Evolutionary conservation across 2,888 invertebrate species (phyloP).

Genomic region (Lasioglossum leucozonium): DNA sequence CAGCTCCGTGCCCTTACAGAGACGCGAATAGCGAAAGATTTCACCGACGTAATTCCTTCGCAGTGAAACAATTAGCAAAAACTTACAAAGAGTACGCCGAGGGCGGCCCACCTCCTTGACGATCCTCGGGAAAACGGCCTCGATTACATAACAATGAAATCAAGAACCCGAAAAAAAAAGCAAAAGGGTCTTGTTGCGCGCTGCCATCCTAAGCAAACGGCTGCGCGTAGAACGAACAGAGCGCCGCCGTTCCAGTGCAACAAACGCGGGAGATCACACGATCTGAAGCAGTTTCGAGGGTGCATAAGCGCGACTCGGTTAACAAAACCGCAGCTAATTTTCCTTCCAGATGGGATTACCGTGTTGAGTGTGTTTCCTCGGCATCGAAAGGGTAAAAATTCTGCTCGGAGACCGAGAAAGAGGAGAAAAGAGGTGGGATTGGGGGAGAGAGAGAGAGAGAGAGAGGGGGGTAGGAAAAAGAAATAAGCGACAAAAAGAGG

Average conservation of each 20-base stretch:
- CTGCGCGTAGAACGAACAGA: background rate
- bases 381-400: constrained; percentile 3
- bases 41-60: background rate
- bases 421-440: too few species aligned
- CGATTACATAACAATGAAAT: constrained; percentile 1
- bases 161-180: constrained; percentile 2
- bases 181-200: background rate
- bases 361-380: background rate
- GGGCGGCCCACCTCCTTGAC: background rate
- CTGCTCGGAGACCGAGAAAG: background rate
- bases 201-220: background rate
- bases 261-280: background rate
- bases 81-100: background rate
- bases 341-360: constrained; percentile 1
- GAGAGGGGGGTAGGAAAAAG: background rate
- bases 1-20: background rate
- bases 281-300: background rate
- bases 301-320: background rate
- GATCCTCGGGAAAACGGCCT: background rate
- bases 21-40: background rate
- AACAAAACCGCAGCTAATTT: constrained; percentile 5
- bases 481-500: background rate
- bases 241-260: background rate
- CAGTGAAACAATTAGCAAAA: background rate
- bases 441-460: too few species aligned